Percentiles rank a stretch among this genome's conserved stretches.
Evolutionary conservation across 2,797 vertebrate genomes (phyloP).

Genomic region (Syngnathus acus): DNA sequence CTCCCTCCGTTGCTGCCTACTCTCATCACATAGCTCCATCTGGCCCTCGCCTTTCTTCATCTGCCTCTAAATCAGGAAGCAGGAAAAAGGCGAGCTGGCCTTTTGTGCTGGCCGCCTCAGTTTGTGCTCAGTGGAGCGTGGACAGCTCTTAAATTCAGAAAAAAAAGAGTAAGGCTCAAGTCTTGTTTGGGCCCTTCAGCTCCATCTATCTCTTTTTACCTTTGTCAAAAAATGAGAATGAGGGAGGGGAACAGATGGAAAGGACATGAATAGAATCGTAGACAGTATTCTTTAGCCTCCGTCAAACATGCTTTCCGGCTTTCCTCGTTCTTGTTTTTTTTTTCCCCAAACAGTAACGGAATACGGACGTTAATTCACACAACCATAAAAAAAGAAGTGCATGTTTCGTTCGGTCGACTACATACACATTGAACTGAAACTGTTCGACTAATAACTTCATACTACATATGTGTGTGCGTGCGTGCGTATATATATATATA

Average conservation of each 20-base stretch:
- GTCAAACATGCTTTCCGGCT: conserved; percentile 26
- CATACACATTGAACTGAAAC: neutral
- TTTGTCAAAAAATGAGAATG: conserved; percentile 40
- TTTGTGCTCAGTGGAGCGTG: conserved; percentile 62
- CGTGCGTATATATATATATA: neutral
- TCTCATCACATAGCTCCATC: conserved; percentile 57
- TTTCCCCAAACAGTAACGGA: neutral
- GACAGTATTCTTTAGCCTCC: conserved; percentile 27
- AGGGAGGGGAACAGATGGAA: conserved; percentile 43
- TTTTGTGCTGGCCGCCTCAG: conserved; percentile 53
- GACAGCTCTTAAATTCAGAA: conserved; percentile 54
- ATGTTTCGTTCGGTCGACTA: too few species aligned
- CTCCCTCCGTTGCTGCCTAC: conserved; percentile 4
- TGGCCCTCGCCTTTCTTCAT: conserved; percentile 57
- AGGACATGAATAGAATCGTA: conserved; percentile 24
- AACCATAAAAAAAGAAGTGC: neutral
- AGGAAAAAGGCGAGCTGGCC: conserved; percentile 54
- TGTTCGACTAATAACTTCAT: conserved; percentile 17
- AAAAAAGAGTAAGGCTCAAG: conserved; percentile 58
- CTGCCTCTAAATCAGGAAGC: conserved; percentile 53
- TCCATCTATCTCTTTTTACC: conserved; percentile 44
- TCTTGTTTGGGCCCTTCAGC: conserved; percentile 47
- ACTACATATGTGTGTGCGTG: too few species aligned
- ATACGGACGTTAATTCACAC: neutral
- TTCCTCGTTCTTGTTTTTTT: conserved; percentile 25